A percentile compares a stretch with the other conserved stretches of the same genome.
phyloP scores from a whole-genome alignment of 2,888 invertebrate species.

The Tanytarsus gracilentus region DNA sequence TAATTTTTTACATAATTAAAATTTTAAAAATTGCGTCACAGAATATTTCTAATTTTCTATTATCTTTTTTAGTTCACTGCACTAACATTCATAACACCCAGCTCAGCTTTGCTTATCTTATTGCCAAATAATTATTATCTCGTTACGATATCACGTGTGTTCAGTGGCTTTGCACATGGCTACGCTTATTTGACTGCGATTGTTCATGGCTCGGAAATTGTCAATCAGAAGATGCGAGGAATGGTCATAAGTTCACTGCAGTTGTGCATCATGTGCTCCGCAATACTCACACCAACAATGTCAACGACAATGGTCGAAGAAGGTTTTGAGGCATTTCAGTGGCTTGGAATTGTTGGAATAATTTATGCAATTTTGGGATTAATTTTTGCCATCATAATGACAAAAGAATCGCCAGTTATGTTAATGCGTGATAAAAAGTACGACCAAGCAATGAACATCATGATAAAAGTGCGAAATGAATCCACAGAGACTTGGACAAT shows the following conservation, averaged over 20 bases:
- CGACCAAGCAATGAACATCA: constrained; percentile 22
- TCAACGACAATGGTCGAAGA: constrained; percentile 1
- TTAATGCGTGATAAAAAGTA: constrained; percentile 8
- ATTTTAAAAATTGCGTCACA: too few species aligned
- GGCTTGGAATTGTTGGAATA: constrained; percentile 24
- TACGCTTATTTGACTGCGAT: constrained; percentile 25
- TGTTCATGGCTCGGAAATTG: constrained; percentile 30
- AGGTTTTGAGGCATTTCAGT: background rate
- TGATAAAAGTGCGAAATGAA: constrained; percentile 28
- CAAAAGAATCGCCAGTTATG: constrained; percentile 28
- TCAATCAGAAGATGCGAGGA: constrained; percentile 29
- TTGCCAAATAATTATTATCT: constrained; percentile 1
- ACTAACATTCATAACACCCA: background rate
- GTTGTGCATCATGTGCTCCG: constrained; percentile 6
- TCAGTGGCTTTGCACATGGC: constrained; percentile 29
- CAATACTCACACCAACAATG: background rate
- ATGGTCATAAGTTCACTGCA: constrained; percentile 10
- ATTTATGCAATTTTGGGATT: background rate
- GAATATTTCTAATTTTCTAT: too few species aligned
- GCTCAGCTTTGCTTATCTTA: constrained; percentile 17
- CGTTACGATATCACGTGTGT: constrained; percentile 8
- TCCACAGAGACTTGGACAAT: constrained; percentile 26
- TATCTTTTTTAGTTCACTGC: constrained; percentile 23
- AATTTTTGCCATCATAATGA: constrained; percentile 11
- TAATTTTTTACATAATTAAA: too few species aligned